These are phyloP conservation scores for Melanaphis sacchari DNA, from an alignment of 1,140 invertebrate species.

Conservation along the genomic window DNA sequence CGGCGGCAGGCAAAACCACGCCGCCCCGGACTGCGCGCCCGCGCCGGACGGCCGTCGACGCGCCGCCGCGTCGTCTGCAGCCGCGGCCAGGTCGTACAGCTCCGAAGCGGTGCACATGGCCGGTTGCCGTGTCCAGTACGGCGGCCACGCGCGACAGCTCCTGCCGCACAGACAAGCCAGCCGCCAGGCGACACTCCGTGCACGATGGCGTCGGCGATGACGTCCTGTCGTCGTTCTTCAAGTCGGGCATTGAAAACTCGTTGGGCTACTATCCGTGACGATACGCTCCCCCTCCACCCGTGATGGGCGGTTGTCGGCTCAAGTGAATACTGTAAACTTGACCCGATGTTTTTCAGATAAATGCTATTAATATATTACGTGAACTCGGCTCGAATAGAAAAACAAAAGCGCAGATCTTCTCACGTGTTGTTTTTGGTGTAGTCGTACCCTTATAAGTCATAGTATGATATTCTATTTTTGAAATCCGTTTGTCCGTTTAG, in stretches of 20 bases:
- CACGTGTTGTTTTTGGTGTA: too few species aligned
- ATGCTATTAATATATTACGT: too few species aligned
- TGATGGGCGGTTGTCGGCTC: too few species aligned
- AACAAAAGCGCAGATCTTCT: too few species aligned
- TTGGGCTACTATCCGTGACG: constrained; percentile 45
- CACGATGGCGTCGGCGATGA: background rate
- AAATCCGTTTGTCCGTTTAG: too few species aligned
- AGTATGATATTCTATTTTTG: too few species aligned
- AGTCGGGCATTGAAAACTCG: constrained; percentile 14
- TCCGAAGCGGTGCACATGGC: constrained; percentile 17
- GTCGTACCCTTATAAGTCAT: too few species aligned
- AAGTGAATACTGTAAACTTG: too few species aligned
- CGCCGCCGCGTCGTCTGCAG: background rate
- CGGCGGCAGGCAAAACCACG: background rate
- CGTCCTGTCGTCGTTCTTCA: background rate
- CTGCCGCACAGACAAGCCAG: background rate
- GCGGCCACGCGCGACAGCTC: background rate
- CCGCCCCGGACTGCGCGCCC: background rate
- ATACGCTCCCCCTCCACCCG: too few species aligned
- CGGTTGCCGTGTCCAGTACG: constrained; percentile 5
- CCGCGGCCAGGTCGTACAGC: background rate
- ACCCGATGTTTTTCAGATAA: too few species aligned
- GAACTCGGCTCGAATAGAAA: too few species aligned
- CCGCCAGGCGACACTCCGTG: constrained; percentile 38
- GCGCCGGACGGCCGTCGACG: too few species aligned